Evolutionary conservation across 2,113 vertebrate genomes (phyloP), one percentile per base, ranked within the genome.

Genomic region (Eulemur macaco): DNA sequence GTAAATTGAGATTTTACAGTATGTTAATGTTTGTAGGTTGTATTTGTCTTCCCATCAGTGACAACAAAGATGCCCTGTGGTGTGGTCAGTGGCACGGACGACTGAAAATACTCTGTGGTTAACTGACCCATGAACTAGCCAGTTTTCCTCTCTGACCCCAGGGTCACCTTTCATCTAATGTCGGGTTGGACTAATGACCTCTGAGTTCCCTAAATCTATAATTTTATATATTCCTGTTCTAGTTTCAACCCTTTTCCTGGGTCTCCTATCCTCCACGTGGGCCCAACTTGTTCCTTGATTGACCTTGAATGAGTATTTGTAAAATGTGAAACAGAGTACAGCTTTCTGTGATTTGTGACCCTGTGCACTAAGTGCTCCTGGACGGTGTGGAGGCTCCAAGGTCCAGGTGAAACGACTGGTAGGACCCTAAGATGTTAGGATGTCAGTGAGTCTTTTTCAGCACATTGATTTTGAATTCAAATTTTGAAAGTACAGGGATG

Each of bases 1-100:
- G 86, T 52, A 71, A 96, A 56, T 25, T 93, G 76, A 85, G 74
- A 71, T 89, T 97, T 89, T 87, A 89, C 23, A 77, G 47, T 84
- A 92, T 31, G 23, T 20, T 86, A n/a, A 81, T 95, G 25, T 77
- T 95, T 91, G 27, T 52, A 93, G 74, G 58, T 85, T 92, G 25
- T 42, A 20, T 63, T 68, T 86, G 88, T 77, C 29, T 95, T 94
- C 31, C 58, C 14, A 39, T 92, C 11, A 66, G 14, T 60, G 77
- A 73, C 31, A 78, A 18, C 42, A 27, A 87, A 69, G 69, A 85
- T 50, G 29, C 21, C 37, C 52, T 86, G 39, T 10, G 63, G 64
- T 92, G 1, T 20, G 83, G 50, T 42, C 15, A 73, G 74, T 12
- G 86, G 27, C 11, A 8, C 25, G 34, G 6, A 18, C 6, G 54